Evolutionary conservation across 2,113 vertebrate species (phyloP).

Genomic region (Ia io): DNA sequence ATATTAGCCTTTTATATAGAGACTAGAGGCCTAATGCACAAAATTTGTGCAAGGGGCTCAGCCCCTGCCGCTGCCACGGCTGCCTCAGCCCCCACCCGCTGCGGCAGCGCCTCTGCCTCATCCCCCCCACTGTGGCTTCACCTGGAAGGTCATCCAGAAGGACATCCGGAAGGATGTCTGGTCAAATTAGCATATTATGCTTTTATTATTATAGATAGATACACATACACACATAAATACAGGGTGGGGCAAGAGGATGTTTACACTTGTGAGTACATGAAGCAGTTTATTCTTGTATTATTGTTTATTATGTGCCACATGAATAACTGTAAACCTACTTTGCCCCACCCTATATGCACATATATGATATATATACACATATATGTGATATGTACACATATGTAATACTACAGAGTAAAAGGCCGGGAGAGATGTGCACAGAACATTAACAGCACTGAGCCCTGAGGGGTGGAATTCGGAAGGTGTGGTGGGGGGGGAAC

Average conservation of each 20-base stretch:
- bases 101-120: too few species aligned
- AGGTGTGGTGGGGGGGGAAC: neutral
- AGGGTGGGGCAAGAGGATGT: neutral
- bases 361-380: neutral
- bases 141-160: too few species aligned
- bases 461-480: neutral
- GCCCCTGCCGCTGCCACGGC: too few species aligned
- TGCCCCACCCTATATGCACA: neutral
- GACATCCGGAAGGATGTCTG: too few species aligned
- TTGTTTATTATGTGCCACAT: neutral
- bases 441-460: accelerated
- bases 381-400: neutral
- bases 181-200: too few species aligned
- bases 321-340: neutral
- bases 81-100: accelerated
- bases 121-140: too few species aligned
- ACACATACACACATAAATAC: neutral
- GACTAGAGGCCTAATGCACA: too few species aligned
- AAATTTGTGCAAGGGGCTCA: too few species aligned
- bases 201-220: too few species aligned
- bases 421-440: neutral
- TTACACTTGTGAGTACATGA: neutral
- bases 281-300: neutral
- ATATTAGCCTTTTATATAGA: too few species aligned
- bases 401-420: neutral